Evolutionary conservation across 2,797 vertebrate genomes (phyloP).

Genomic region (Galagoides demidoff): DNA sequence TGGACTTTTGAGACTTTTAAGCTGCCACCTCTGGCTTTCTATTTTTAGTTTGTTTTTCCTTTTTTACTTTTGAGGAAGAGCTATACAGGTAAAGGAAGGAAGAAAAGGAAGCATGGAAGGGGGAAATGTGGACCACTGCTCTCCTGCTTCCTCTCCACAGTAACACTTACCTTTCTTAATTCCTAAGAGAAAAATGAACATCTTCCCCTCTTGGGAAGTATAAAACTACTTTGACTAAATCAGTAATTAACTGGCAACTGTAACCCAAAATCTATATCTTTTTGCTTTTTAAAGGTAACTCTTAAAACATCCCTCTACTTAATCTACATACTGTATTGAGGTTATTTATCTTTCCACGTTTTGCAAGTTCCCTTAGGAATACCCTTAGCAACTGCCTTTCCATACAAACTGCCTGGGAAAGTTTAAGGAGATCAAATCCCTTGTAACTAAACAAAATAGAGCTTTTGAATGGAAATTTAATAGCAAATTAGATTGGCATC

Average conservation of each 20-base stretch:
- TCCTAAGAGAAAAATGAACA: not conserved
- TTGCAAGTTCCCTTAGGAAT: slow-evolving; percentile 74
- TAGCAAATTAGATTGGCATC: slow-evolving; percentile 77
- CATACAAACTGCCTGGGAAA: slow-evolving; percentile 77
- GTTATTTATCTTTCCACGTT: slow-evolving; percentile 75
- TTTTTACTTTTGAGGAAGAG: not conserved
- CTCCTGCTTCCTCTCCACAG: not conserved
- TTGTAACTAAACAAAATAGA: slow-evolving; percentile 75
- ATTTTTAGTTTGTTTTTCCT: not conserved
- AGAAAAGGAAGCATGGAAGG: not conserved
- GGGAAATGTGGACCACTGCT: not conserved
- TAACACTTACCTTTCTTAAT: slow-evolving; percentile 24
- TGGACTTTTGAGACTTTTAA: not conserved
- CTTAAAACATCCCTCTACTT: slow-evolving; percentile 52
- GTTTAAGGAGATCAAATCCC: slow-evolving; percentile 71
- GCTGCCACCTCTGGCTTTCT: not conserved
- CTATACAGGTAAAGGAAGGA: not conserved
- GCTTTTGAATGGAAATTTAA: slow-evolving; percentile 76
- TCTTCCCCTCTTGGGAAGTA: not conserved
- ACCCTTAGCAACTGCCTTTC: slow-evolving; percentile 72
- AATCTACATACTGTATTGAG: slow-evolving; percentile 61
- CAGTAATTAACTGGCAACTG: slow-evolving; percentile 36
- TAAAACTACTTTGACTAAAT: slow-evolving; percentile 9
- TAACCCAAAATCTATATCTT: slow-evolving; percentile 48
- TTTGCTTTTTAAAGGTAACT: slow-evolving; percentile 60